Percentiles rank a stretch among this genome's conserved stretches.
Evolutionary conservation across 2,888 invertebrate species (phyloP).

Genomic region (Malacosoma neustria): DNA sequence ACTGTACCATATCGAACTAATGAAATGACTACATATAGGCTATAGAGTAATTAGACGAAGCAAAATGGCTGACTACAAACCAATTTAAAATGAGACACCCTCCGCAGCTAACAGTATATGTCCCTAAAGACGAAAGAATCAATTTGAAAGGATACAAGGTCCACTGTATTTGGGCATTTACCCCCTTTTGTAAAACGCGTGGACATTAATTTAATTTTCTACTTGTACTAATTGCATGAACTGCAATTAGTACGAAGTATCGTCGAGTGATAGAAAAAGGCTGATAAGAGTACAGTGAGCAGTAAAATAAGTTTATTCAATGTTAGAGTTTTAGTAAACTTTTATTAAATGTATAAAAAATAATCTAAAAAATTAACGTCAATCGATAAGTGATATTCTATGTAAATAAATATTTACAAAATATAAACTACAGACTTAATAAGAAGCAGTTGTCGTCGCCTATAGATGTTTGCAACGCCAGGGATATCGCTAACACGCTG

Average conservation of each 20-base stretch:
- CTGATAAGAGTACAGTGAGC: too few relatives aligned
- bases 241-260: not conserved
- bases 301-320: too few relatives aligned
- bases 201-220: slow-evolving; percentile 74
- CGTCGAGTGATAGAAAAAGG: too few relatives aligned
- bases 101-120: slow-evolving; percentile 7
- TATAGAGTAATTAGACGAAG: slow-evolving; percentile 62
- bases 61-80: slow-evolving; percentile 65
- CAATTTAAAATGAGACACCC: slow-evolving; percentile 17
- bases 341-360: too few relatives aligned
- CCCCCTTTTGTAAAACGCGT: slow-evolving; percentile 53
- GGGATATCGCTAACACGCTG: too few relatives aligned
- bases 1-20: slow-evolving; percentile 48
- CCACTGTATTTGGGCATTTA: slow-evolving; percentile 31
- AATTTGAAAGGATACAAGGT: slow-evolving; percentile 19
- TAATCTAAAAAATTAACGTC: too few relatives aligned
- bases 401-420: too few relatives aligned
- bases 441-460: too few relatives aligned
- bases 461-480: too few relatives aligned
- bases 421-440: too few relatives aligned
- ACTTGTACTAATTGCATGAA: slow-evolving; percentile 40
- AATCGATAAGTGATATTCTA: too few relatives aligned
- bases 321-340: too few relatives aligned
- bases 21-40: slow-evolving; percentile 58
- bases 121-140: slow-evolving; percentile 12